Evolutionary conservation across 2,113 vertebrate species (phyloP), one percentile per base, ranked within the genome.

Genomic region (Microtus pennsylvanicus): DNA sequence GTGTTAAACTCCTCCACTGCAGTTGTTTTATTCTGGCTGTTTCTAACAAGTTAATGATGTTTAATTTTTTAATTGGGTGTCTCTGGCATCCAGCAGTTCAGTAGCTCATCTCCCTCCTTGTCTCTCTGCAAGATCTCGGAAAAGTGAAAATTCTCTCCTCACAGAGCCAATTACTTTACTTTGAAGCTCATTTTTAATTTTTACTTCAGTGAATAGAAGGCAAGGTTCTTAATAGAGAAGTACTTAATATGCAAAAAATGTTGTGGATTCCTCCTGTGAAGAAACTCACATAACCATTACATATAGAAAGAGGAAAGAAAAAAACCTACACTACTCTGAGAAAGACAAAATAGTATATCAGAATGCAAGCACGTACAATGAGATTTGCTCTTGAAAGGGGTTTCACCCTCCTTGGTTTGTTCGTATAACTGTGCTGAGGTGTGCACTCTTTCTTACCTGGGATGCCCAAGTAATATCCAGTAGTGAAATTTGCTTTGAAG

Each of bases 401-500:
- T 58, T 93, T 77, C 50, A 42, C n/a, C 35, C 45, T 65, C 19
- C 6, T 63, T 9, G 0, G 21, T 92, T 91, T 61, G 3, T 45
- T 97, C 12, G 1, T n/a, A 80, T 77, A 74, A 1, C 75, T 82
- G 38, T 47, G 21, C 77, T 12, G 1, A 5, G 19, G 35, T 69
- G 3, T 30, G 5, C 38, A 24, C 69, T 35, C 3, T 55, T 6
- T 1, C 97, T 97, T 88, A 99, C 99, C 98, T 92, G 98, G 93
- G 96, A 98, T 97, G 74, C 99, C 99, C 69, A 99, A 98, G 28
- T 92, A 19, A 69, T 99, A 98, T 42, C 99, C 99, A 0, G 99
- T 98, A 55, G 98, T 99, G 92, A 99, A 99, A 95, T 99, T 99
- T 61, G 99, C 99, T 81, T 96, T 98, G 98, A 99, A 99, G 26